These are phyloP conservation scores for Ifrita kowaldi DNA, from an alignment of 2,113 vertebrate genomes.

Conservation along the genomic window DNA sequence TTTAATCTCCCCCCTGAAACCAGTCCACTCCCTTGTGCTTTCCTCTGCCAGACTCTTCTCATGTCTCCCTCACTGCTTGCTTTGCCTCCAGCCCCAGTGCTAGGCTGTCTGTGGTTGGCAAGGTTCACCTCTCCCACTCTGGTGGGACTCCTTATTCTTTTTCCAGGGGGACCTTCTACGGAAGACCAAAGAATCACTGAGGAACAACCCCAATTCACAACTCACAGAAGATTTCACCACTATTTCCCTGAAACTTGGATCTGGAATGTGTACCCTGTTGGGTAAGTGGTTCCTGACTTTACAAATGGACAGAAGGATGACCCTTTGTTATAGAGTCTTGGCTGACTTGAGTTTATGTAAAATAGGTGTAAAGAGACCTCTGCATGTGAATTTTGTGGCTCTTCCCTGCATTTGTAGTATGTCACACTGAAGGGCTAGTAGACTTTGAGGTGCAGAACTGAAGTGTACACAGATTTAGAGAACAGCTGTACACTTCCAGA, in stretches of 20 bases:
- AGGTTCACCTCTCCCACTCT: background rate
- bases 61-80: background rate
- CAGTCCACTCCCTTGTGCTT: background rate
- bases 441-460: background rate
- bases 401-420: background rate
- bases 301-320: background rate
- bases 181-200: background rate
- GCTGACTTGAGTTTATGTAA: background rate
- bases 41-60: background rate
- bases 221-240: background rate
- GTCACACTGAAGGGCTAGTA: background rate
- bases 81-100: background rate
- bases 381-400: background rate
- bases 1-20: background rate
- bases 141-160: background rate
- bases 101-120: background rate
- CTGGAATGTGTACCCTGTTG: conserved; percentile 75
- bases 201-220: background rate
- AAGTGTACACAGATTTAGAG: background rate
- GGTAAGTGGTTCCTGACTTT: conserved; percentile 60
- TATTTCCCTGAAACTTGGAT: conserved; percentile 85
- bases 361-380: background rate
- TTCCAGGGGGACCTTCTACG: background rate
- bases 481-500: background rate
- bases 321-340: background rate